These are phyloP conservation scores for Micropoecilia bifurca DNA, from an alignment of 2,797 vertebrate species.

Conservation along the genomic window DNA sequence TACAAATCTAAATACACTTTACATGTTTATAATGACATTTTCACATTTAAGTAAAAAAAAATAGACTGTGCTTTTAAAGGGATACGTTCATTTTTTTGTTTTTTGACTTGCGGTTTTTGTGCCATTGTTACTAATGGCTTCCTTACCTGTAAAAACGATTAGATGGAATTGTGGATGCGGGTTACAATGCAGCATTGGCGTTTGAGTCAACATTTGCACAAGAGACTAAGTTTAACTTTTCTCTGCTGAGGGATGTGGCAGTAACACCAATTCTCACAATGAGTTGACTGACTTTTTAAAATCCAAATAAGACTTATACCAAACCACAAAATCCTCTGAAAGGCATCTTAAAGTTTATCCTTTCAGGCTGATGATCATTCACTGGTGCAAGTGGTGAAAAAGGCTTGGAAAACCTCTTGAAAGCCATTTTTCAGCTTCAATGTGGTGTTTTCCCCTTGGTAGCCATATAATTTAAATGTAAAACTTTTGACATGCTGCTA, in stretches of 20 bases:
- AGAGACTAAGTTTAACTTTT: not conserved
- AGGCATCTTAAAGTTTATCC: not conserved
- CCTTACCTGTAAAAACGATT: not conserved
- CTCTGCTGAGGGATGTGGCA: not conserved
- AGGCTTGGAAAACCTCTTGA: not conserved
- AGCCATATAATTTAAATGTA: not conserved
- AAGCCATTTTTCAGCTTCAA: not conserved
- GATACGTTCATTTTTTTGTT: not conserved
- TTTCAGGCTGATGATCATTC: not conserved
- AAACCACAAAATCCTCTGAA: not conserved
- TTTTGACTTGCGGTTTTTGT: not conserved
- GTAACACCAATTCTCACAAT: not conserved
- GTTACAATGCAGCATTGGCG: not conserved
- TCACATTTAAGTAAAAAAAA: not conserved
- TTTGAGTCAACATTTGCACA: not conserved
- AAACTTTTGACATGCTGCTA: not conserved
- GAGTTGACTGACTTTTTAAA: not conserved
- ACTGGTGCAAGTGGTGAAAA: not conserved
- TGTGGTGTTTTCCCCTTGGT: not conserved
- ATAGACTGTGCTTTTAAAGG: not conserved
- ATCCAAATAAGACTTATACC: not conserved
- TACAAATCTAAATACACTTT: not conserved
- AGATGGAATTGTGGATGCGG: not conserved
- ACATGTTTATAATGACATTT: not conserved
- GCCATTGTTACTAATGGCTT: not conserved